Evolutionary conservation across 2,113 vertebrate species (phyloP).

Genomic region (Xenopus borealis): DNA sequence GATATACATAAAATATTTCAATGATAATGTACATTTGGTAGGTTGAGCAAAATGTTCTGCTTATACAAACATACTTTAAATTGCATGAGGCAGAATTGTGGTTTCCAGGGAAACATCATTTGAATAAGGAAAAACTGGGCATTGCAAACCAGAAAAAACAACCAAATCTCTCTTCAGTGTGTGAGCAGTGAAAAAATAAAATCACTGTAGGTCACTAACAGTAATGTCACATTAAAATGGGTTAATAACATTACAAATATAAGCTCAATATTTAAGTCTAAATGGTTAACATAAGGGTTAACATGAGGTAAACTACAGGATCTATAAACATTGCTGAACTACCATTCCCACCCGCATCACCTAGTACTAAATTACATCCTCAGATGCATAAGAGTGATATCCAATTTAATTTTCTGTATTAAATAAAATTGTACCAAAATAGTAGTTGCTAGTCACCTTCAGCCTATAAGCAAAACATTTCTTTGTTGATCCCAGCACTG

Average conservation of each 20-base stretch:
- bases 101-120: constrained; percentile 36
- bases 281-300: background rate
- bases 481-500: no score
- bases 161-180: constrained; percentile 13
- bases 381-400: background rate
- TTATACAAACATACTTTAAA: constrained; percentile 1
- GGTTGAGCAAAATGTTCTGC: background rate
- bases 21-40: background rate
- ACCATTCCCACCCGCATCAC: background rate
- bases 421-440: no score
- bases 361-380: background rate
- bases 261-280: background rate
- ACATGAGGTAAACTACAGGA: background rate
- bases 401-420: no score
- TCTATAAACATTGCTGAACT: background rate
- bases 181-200: background rate
- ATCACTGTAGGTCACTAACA: constrained; percentile 1
- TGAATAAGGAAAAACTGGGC: constrained; percentile 19
- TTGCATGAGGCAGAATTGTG: background rate
- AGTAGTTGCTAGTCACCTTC: no score
- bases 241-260: background rate
- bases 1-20: no score
- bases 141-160: background rate
- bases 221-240: background rate
- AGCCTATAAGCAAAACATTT: no score